These are phyloP conservation scores for Dysdera silvatica DNA, from an alignment of 1,140 invertebrate genomes.

Conservation along the genomic window DNA sequence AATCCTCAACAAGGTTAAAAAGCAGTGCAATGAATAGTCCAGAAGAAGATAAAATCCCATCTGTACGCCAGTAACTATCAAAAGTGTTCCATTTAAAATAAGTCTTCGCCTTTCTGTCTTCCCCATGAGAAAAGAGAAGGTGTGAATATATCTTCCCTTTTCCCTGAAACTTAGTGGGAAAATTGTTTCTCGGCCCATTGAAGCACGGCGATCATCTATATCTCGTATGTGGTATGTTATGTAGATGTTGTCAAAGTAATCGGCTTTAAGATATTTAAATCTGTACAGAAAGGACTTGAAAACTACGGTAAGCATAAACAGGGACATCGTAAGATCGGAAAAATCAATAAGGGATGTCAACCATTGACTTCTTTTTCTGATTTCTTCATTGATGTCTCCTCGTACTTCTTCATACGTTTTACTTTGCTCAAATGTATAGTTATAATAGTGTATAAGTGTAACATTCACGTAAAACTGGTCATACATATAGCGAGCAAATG, in stretches of 20 bases:
- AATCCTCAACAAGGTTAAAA: slow-evolving; percentile 37
- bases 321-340: slow-evolving; percentile 34
- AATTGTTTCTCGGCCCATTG: slow-evolving; percentile 37
- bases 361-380: slow-evolving; percentile 31
- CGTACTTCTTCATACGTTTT: slow-evolving; percentile 36
- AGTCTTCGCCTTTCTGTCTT: slow-evolving; percentile 33
- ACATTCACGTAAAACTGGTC: slow-evolving; percentile 44
- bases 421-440: slow-evolving; percentile 39
- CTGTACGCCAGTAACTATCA: slow-evolving; percentile 39
- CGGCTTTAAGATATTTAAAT: slow-evolving; percentile 35
- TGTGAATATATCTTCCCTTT: slow-evolving; percentile 11
- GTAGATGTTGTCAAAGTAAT: slow-evolving; percentile 39
- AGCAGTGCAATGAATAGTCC: slow-evolving; percentile 40
- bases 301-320: slow-evolving; percentile 36
- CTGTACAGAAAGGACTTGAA: slow-evolving; percentile 38
- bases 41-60: slow-evolving; percentile 39
- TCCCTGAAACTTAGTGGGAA: slow-evolving; percentile 36
- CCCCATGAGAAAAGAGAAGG: slow-evolving; percentile 31
- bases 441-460: slow-evolving; percentile 38
- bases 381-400: slow-evolving; percentile 38
- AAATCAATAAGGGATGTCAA: slow-evolving; percentile 30
- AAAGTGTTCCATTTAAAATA: slow-evolving; percentile 35
- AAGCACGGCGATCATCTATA: slow-evolving; percentile 37
- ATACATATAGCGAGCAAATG: slow-evolving; percentile 30
- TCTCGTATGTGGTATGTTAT: slow-evolving; percentile 33